Percentiles rank a stretch among this genome's conserved stretches.
Evolutionary conservation across 1,140 invertebrate species (phyloP).

Genomic region (Magallana angulata): DNA sequence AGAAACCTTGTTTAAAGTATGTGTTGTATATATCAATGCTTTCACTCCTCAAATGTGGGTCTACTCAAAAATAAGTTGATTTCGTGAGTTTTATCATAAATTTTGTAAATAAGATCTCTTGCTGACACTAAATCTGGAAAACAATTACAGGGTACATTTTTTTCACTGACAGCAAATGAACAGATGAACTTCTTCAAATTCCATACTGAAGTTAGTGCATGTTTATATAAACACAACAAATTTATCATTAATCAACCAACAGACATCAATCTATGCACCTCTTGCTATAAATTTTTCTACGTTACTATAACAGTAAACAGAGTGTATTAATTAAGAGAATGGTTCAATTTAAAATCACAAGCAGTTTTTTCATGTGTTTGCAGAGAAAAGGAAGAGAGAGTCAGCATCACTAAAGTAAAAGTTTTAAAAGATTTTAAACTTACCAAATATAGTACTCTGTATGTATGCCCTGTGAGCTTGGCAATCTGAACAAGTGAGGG

Average conservation of each 20-base stretch:
- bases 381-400: no score
- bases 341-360: no score
- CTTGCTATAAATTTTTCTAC: no score
- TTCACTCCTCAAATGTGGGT: background rate
- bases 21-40: background rate
- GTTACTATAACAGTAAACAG: no score
- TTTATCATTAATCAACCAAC: no score
- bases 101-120: conserved; percentile 27
- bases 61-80: conserved; percentile 5
- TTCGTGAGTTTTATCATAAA: background rate
- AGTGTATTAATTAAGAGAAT: no score
- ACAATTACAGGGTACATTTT: background rate
- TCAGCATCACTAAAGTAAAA: no score
- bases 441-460: conserved; percentile 95
- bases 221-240: background rate
- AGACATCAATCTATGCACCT: no score
- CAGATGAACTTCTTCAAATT: background rate
- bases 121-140: background rate
- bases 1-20: background rate
- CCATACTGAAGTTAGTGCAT: background rate
- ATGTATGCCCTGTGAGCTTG: conserved; percentile 98
- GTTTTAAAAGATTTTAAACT: conserved; percentile 59
- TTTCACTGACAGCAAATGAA: conserved; percentile 2
- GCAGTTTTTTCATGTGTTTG: no score
- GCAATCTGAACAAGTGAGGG: conserved; percentile 98